Percentiles rank a stretch among this genome's conserved stretches.
phyloP scores from a whole-genome alignment of 1,140 invertebrate genomes.

The Chironomus striatipennis region DNA sequence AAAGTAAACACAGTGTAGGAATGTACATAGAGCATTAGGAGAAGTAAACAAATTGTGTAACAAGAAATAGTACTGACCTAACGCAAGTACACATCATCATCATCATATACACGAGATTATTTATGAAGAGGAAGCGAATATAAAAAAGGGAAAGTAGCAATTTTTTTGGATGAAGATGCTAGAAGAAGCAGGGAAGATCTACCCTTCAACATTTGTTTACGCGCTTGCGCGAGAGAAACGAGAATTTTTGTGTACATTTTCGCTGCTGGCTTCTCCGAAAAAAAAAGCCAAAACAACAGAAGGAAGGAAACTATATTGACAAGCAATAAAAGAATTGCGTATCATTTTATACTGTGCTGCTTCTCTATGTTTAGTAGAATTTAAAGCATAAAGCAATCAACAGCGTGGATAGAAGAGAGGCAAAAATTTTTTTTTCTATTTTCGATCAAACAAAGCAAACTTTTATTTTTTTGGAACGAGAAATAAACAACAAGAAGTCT shows the following conservation, averaged over 20 bases:
- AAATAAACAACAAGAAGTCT: background rate
- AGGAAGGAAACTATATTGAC: background rate
- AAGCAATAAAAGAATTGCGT: constrained; percentile 8
- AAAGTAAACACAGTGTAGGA: no score
- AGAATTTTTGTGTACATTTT: no score
- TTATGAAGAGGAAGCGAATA: no score
- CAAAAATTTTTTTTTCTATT: background rate
- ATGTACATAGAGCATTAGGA: no score
- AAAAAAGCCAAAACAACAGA: background rate
- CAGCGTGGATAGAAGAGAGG: background rate
- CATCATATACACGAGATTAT: no score
- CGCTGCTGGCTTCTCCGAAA: background rate
- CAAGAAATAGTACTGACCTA: background rate
- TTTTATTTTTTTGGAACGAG: background rate
- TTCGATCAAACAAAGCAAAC: background rate
- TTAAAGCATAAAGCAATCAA: no score
- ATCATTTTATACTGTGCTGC: background rate
- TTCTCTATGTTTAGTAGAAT: background rate
- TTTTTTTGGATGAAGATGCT: no score
- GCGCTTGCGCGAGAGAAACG: background rate
- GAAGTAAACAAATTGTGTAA: background rate
- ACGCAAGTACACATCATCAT: background rate
- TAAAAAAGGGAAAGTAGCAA: no score
- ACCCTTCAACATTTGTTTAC: background rate
- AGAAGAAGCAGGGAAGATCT: background rate